Percentiles rank a stretch among this genome's conserved stretches.
Evolutionary conservation across 2,797 vertebrate genomes (phyloP).

Genomic region (Spinibarbus caldwelli): DNA sequence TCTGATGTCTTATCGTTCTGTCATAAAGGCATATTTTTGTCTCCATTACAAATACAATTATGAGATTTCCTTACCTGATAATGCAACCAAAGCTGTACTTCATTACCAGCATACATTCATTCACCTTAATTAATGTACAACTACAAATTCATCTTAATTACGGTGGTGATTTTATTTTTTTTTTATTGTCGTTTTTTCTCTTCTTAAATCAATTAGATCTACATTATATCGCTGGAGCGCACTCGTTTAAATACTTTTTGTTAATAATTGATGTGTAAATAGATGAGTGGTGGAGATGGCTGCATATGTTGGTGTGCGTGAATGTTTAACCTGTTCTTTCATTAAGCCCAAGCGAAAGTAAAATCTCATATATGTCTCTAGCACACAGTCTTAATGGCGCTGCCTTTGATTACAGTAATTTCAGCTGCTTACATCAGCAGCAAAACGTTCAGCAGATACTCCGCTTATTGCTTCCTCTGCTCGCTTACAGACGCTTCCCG

Average conservation of each 20-base stretch:
- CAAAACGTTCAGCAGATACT: constrained; percentile 59
- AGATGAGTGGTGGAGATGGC: constrained; percentile 69
- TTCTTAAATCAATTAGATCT: constrained; percentile 62
- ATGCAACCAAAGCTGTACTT: constrained; percentile 45
- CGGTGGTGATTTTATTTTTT: constrained; percentile 48
- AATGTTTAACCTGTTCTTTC: constrained; percentile 67
- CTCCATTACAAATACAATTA: constrained; percentile 26
- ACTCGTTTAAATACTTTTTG: constrained; percentile 70
- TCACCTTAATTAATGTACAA: constrained; percentile 37
- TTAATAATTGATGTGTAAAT: constrained; percentile 79
- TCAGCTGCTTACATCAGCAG: constrained; percentile 57
- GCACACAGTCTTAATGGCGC: constrained; percentile 65
- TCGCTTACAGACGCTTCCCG: neutral
- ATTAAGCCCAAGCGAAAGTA: constrained; percentile 57
- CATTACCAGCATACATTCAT: constrained; percentile 46
- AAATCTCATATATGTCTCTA: constrained; percentile 57
- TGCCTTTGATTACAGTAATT: constrained; percentile 57
- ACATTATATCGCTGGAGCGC: constrained; percentile 64
- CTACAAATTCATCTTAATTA: constrained; percentile 46
- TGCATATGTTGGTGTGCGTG: constrained; percentile 57
- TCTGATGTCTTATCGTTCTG: neutral
- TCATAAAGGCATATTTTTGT: constrained; percentile 2
- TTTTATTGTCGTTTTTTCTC: constrained; percentile 38
- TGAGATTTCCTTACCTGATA: constrained; percentile 3
- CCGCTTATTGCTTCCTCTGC: too few relatives aligned